Evolutionary conservation across 2,888 invertebrate species (phyloP), one percentile per base, ranked within the genome.

Genomic region (Temnothorax rugatulus): DNA sequence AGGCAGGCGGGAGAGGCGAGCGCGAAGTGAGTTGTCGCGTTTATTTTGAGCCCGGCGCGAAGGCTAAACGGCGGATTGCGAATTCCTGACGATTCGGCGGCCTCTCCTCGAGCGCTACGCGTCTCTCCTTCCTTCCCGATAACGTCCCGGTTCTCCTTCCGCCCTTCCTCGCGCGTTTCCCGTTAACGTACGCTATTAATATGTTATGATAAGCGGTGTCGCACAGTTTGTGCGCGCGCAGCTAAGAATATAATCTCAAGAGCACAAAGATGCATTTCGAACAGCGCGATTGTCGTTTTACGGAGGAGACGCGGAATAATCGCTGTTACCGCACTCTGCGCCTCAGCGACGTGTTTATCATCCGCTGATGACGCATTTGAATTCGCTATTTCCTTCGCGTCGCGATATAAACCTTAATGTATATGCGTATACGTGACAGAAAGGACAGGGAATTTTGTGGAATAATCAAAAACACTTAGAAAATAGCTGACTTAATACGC

Each of bases 1-100:
- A 21, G 34, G 34, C 34, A 29, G 66, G 38, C 21, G 44, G n/a
- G 79, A 8, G 61, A 47, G 69, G 25, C 61, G 21, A 54, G 44
- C 18, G 57, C 61, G 85, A 34, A 85, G 87, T 91, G 92, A 93
- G 91, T 90, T 91, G 93, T 90, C 93, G 91, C 90, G 92, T 92
- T 93, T 93, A 93, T 93, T 93, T 93, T 92, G 86, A 93, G 93
- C 91, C 21, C 88, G 82, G 84, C 89, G 92, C 90, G 93, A 93
- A 93, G 93, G 93, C 91, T 93, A 91, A 93, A 91, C 87, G 89
- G 84, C 85, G 88, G 88, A 89, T 91, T 88, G 89, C 87, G 83
- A 91, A 92, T 93, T 93, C 91, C 84, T 88, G 84, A 88, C 91
- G 89, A 92, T 92, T 91, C 90, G 86, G 84, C 86, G 76, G 81